phyloP scores from a whole-genome alignment of 2,888 invertebrate species.

The Apodemia zela region DNA sequence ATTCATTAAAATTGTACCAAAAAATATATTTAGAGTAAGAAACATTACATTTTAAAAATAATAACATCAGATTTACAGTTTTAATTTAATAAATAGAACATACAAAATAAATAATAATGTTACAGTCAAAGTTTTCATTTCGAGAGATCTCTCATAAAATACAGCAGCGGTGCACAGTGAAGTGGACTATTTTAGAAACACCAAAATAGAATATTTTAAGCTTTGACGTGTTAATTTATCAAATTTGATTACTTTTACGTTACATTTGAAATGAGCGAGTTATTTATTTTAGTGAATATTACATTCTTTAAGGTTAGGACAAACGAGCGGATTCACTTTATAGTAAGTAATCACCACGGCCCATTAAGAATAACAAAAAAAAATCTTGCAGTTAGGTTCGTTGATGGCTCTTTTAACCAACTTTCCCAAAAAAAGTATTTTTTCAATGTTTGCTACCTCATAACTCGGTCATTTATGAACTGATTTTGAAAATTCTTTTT shows the following conservation, averaged over 20 bases:
- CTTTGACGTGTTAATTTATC: slow-evolving; percentile 30
- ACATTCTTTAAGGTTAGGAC: no score
- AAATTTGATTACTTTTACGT: slow-evolving; percentile 20
- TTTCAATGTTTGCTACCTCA: no score
- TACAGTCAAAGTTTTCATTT: slow-evolving; percentile 33
- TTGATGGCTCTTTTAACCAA: no score
- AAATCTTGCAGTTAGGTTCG: no score
- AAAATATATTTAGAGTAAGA: no score
- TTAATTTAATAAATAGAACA: background rate
- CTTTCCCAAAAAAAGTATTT: no score
- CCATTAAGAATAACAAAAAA: no score
- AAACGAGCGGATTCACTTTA: no score
- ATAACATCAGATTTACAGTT: background rate
- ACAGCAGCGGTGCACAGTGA: slow-evolving; percentile 31
- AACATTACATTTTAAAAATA: background rate
- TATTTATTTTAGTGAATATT: background rate
- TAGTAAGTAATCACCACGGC: no score
- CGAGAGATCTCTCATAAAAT: slow-evolving; percentile 29
- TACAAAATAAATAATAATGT: slow-evolving; percentile 11
- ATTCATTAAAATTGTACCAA: no score
- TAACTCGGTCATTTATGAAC: no score
- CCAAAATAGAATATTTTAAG: slow-evolving; percentile 33
- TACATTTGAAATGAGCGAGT: background rate
- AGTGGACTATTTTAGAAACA: slow-evolving; percentile 33
- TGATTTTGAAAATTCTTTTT: no score